Base-by-base conservation (phyloP, 2,797 vertebrate species). In the Micropoecilia bifurca region DNA sequence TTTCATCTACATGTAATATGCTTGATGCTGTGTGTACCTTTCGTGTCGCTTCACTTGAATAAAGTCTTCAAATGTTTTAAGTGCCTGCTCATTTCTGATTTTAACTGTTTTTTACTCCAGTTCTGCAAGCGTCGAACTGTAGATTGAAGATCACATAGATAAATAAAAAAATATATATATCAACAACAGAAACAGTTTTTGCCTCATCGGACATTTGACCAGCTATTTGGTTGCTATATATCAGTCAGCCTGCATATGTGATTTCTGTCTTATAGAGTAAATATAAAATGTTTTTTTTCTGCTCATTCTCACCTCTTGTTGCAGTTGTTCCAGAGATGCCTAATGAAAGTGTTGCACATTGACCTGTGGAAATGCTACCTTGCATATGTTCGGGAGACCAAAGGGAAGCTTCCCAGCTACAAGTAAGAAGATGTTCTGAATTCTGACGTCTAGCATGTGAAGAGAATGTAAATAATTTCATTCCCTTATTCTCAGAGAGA, bases 331-430 rank as follows among this genome's bases (percentile, higher is more conserved):
- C 99, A 99, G 93, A 97, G 98, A 95, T 99, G 99, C 93, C 96
- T 99, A 92, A 99, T 99, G 98, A 99, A 99, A 95, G 98, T 99
- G 89, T 96, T 99, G 89, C 99, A 99, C 95, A 99, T 99, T 89
- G 98, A 99, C 95, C 96, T 99, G 86, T 99, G 99, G 99, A 99
- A 99, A 95, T 99, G 99, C 95, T 99, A 99, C 91, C 97, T 99
- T 93, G 98, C 98, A 33, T 99, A 99, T 88, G 99, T 99, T 66
- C 96, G 98, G 90, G 98, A 99, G 96, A 99, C 98, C 93, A 99
- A 99, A 97, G 98, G 98, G 90, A 99, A 99, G 93, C 97, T 99
- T 80, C 98, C 98, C 86, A 99, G 97, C 94, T 99, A 99, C 96
- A 99, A 99, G 99, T 99, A 98, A 96, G 98, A 96, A 25, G 41